phyloP scores from a whole-genome alignment of 2,888 invertebrate species.

The Geophilus truncorum region DNA sequence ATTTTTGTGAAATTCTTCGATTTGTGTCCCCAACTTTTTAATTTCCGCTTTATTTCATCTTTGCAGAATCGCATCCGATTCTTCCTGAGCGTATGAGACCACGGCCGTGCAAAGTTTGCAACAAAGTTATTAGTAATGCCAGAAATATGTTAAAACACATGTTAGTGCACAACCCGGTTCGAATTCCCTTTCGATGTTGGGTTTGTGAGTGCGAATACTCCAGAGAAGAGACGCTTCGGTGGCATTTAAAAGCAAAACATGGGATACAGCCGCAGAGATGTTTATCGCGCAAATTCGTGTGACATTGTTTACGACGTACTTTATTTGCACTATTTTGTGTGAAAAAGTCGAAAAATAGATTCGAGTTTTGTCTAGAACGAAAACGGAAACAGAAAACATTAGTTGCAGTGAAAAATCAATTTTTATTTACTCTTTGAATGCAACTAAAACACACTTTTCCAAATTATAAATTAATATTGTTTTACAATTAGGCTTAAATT shows the following conservation, averaged over 20 bases:
- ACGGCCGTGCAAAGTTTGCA: conserved; percentile 36
- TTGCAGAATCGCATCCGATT: conserved; percentile 21
- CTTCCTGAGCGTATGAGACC: conserved; percentile 34
- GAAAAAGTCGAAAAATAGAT: no score
- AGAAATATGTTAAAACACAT: conserved; percentile 37
- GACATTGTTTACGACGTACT: neutral
- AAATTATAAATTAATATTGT: no score
- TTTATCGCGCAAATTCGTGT: neutral
- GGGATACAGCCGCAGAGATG: neutral
- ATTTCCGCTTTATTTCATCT: conserved; percentile 13
- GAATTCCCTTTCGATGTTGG: conserved; percentile 32
- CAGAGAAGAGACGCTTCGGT: conserved; percentile 32
- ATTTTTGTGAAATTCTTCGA: neutral
- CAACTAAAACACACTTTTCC: no score
- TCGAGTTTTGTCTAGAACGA: no score
- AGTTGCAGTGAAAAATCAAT: no score
- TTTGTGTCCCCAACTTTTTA: neutral
- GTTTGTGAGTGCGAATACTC: conserved; percentile 33
- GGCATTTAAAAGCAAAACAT: conserved; percentile 32
- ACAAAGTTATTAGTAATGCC: conserved; percentile 37
- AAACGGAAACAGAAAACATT: no score
- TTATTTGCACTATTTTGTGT: no score
- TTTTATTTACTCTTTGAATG: no score
- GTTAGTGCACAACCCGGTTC: conserved; percentile 33
- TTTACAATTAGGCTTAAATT: neutral